Evolutionary conservation across 2,113 vertebrate species (phyloP), one percentile per base, ranked within the genome.

Genomic region (Barbus barbus): DNA sequence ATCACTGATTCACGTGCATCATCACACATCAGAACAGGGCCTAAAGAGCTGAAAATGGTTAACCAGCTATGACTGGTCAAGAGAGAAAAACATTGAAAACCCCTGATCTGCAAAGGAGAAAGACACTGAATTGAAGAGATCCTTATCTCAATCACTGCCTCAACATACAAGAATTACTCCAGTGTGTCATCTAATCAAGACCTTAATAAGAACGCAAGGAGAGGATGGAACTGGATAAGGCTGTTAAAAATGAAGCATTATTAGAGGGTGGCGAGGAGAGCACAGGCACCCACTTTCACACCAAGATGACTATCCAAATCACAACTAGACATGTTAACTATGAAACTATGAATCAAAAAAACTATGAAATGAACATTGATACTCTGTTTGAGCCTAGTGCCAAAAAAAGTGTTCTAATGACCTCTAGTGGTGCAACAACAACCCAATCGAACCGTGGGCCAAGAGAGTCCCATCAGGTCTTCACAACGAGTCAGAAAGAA

Each of bases 401-500:
- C 18, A 26, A 9, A 5, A 6, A 22, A 24, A 53, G 81, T 58
- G 60, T 74, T 69, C 84, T 85, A 31, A 51, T 65, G 84, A 84
- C 87, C 84, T 78, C 87, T 88, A 80, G 69, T 88, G 87, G 82
- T 26, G n/a, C 65, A 61, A 24, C 4, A 33, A 22, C 14, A 33
- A 26, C 26, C 14, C 9, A 44, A 73, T 61, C 6, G 63, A 53
- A 83, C 71, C 56, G 0, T 51, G 75, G 56, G 20, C 58, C 82
- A 83, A 48, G 20, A 38, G 22, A n/a, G 18, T 33, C 53, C 12
- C 26, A n/a, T 44, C 20, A 75, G 20, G 18, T 48, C 20, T 74
- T 4, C 38, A 44, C 24, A 63, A 14, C 14, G n/a, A 61, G 16
- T 22, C 28, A 28, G 24, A 73, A n/a, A 51, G 46, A 72, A 48